A percentile compares a stretch with the other conserved stretches of the same genome.
Evolutionary conservation across 2,888 invertebrate genomes (phyloP).

Genomic region (Euphydryas editha): DNA sequence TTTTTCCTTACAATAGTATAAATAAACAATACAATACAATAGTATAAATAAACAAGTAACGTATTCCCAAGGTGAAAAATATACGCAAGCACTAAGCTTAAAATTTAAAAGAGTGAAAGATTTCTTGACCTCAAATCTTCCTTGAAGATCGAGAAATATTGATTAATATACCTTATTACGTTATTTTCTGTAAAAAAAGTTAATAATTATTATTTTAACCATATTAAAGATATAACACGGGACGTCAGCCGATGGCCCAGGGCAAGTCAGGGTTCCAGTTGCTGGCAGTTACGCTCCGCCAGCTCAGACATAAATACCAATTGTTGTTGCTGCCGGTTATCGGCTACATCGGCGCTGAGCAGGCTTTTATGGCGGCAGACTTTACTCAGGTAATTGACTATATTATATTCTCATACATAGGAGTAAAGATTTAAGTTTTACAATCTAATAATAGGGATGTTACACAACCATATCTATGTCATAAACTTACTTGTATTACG

Average conservation of each 20-base stretch:
- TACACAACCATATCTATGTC: too few species aligned
- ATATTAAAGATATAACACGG: conserved; percentile 61
- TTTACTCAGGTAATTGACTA: conserved; percentile 85
- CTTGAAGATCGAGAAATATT: not conserved
- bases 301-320: conserved; percentile 91
- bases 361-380: conserved; percentile 95
- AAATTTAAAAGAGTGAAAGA: too few species aligned
- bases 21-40: too few species aligned
- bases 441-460: too few species aligned
- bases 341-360: conserved; percentile 96
- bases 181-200: not conserved
- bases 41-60: too few species aligned
- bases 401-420: too few species aligned
- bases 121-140: too few species aligned
- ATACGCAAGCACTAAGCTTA: too few species aligned
- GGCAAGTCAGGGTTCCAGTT: conserved; percentile 87
- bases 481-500: too few species aligned
- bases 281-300: conserved; percentile 89
- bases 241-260: conserved; percentile 81
- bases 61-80: too few species aligned
- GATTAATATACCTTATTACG: not conserved
- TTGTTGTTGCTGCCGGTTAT: conserved; percentile 94
- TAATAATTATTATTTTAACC: not conserved
- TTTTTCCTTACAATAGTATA: too few species aligned
- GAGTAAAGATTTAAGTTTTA: too few species aligned